A percentile compares a stretch with the other conserved stretches of the same genome.
phyloP scores from a whole-genome alignment of 2,888 invertebrate species.

The Drosophila diplacantha region DNA sequence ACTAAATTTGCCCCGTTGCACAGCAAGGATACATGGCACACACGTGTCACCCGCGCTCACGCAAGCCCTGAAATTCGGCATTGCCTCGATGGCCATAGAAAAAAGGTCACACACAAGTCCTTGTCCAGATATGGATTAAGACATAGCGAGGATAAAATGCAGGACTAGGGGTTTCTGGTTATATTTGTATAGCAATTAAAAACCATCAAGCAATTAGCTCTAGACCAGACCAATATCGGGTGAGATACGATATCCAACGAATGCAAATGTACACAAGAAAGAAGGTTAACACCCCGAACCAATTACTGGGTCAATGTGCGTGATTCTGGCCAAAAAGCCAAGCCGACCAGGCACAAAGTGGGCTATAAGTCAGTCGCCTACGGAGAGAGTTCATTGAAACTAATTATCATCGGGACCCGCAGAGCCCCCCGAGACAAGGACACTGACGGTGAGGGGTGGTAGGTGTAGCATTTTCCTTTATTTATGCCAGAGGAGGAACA shows the following conservation, averaged over 20 bases:
- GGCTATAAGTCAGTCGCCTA: conserved; percentile 53
- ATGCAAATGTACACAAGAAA: conserved; percentile 3
- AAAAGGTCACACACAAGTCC: conserved; percentile 31
- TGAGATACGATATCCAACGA: background rate
- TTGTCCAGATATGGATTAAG: conserved; percentile 14
- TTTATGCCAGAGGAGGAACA: conserved; percentile 26
- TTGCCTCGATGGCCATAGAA: conserved; percentile 25
- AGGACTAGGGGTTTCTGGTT: background rate
- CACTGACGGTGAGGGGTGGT: background rate
- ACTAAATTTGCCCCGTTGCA: conserved; percentile 8
- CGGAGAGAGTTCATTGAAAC: conserved; percentile 47
- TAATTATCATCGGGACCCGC: conserved; percentile 16
- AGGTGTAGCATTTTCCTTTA: conserved; percentile 29
- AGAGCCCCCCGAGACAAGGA: conserved; percentile 10
- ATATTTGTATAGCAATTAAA: background rate
- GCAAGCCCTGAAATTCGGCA: conserved; percentile 18
- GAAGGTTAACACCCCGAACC: conserved; percentile 15
- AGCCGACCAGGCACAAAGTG: conserved; percentile 41
- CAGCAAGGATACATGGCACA: conserved; percentile 28
- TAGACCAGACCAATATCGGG: background rate
- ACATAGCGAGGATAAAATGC: background rate
- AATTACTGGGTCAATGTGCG: conserved; percentile 65
- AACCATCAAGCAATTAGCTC: background rate
- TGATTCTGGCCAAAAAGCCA: conserved; percentile 33
- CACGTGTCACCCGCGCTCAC: conserved; percentile 32